Conservation (phyloP, 2,888 invertebrate species). For the Anticlea derivata region DNA sequence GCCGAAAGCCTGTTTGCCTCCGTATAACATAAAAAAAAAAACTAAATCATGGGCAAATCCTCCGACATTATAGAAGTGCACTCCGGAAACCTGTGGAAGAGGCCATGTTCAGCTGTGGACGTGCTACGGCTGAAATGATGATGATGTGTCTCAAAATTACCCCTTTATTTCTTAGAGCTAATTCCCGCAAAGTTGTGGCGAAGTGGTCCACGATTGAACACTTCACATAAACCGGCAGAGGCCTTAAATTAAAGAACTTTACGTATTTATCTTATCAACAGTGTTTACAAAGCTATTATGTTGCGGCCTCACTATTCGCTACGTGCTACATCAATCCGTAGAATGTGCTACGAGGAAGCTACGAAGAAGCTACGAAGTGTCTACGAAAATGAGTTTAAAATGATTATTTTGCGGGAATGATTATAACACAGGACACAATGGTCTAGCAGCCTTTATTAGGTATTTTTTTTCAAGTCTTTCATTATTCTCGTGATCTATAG, state of each 20-base stretch:
- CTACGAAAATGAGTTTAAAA: background rate
- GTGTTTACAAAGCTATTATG: conserved; percentile 38
- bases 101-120: no score
- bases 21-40: no score
- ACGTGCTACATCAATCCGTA: conserved; percentile 38
- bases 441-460: no score
- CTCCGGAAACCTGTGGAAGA: no score
- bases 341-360: conserved; percentile 34
- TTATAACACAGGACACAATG: no score
- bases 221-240: conserved; percentile 30
- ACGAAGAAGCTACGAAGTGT: conserved; percentile 22
- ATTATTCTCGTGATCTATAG: no score
- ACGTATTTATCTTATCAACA: conserved; percentile 41
- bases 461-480: no score
- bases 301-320: conserved; percentile 29
- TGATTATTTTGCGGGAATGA: background rate
- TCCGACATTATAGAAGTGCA: no score
- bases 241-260: conserved; percentile 49
- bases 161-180: background rate
- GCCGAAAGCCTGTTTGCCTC: no score
- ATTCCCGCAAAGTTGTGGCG: conserved; percentile 10
- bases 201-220: conserved; percentile 24
- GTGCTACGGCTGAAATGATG: no score
- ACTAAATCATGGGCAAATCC: no score
- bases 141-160: background rate